Evolutionary conservation across 2,113 vertebrate genomes (phyloP), one percentile per base, ranked within the genome.

Genomic region (Apeltes quadracus): DNA sequence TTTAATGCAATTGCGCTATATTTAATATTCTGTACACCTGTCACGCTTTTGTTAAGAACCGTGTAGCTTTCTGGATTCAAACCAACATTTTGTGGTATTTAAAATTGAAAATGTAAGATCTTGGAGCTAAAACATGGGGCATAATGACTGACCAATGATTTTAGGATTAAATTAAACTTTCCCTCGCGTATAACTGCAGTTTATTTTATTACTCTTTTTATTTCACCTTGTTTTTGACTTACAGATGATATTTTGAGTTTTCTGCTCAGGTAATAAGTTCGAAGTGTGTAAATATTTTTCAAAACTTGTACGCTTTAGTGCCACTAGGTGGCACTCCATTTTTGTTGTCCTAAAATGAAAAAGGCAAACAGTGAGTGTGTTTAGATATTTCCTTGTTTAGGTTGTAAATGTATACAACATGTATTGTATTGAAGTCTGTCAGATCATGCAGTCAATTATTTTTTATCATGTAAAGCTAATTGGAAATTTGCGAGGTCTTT

Each of bases 201-300:
- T 72, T 67, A 83, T 64, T 78, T 4, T 56, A 73, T 57, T 57
- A 25, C 25, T 55, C 34, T 46, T 16, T 57, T 72, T 69, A n/a
- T 63, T 72, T 50, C 38, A 54, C 25, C 39, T 64, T 76, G 32
- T 81, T 64, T 76, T 39, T 68, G 44, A 63, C 9, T 78, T 56
- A 72, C 3, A 62, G 70, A 63, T 80, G 32, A 71, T 76, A n/a
- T n/a, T n/a, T n/a, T 43, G 22, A 1, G 23, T 27, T 15, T 75
- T 82, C 65, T 76, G n/a, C 88, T 91, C 89, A 91, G 87, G 91
- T 90, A 84, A 77, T 64, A 58, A 69, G 36, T 69, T 74, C 39
- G 38, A 78, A 78, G 62, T 87, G 63, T 79, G 63, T 54, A 41
- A 16, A 12, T 76, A 48, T 82, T 76, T 74, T 23, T 56, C 25